These are phyloP conservation scores for Apeltes quadracus DNA, from an alignment of 2,113 vertebrate species.

Conservation along the genomic window DNA sequence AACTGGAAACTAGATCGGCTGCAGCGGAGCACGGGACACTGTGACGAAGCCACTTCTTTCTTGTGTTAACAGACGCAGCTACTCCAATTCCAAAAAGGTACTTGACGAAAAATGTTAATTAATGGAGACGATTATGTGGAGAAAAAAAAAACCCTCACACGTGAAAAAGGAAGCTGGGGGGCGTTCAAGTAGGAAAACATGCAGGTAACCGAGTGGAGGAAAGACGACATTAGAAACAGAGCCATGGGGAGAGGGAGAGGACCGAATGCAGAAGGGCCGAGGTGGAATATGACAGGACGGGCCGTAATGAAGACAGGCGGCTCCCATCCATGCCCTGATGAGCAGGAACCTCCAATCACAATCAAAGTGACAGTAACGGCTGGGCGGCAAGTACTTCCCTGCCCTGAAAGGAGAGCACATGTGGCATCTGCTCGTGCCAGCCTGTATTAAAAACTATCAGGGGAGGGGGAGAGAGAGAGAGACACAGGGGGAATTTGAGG, in stretches of 20 bases:
- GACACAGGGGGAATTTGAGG: not conserved
- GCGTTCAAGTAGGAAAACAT: slow-evolving; percentile 50
- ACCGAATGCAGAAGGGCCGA: slow-evolving; percentile 48
- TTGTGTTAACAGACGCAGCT: slow-evolving; percentile 39
- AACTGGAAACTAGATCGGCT: slow-evolving; percentile 31
- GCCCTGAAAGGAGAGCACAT: slow-evolving; percentile 53
- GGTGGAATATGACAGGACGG: slow-evolving; percentile 35
- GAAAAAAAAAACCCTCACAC: slow-evolving; percentile 73
- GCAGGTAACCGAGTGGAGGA: slow-evolving; percentile 65
- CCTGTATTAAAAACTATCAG: slow-evolving; percentile 55
- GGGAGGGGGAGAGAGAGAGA: slow-evolving; percentile 2
- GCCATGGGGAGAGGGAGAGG: slow-evolving; percentile 43
- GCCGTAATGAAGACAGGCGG: slow-evolving; percentile 76
- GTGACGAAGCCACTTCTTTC: slow-evolving; percentile 26
- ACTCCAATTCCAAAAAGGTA: slow-evolving; percentile 36
- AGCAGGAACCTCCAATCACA: slow-evolving; percentile 65
- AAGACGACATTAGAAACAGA: slow-evolving; percentile 63
- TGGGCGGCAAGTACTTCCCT: slow-evolving; percentile 55
- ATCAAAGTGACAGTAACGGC: slow-evolving; percentile 54
- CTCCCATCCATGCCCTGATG: slow-evolving; percentile 60
- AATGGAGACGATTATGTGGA: slow-evolving; percentile 62
- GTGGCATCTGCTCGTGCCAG: slow-evolving; percentile 64
- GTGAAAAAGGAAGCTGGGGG: slow-evolving; percentile 53
- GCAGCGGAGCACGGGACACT: slow-evolving; percentile 22
- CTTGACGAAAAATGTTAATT: slow-evolving; percentile 62